Evolutionary conservation across 1,140 invertebrate species (phyloP), one percentile per base, ranked within the genome.

Genomic region (Asobara japonica): DNA sequence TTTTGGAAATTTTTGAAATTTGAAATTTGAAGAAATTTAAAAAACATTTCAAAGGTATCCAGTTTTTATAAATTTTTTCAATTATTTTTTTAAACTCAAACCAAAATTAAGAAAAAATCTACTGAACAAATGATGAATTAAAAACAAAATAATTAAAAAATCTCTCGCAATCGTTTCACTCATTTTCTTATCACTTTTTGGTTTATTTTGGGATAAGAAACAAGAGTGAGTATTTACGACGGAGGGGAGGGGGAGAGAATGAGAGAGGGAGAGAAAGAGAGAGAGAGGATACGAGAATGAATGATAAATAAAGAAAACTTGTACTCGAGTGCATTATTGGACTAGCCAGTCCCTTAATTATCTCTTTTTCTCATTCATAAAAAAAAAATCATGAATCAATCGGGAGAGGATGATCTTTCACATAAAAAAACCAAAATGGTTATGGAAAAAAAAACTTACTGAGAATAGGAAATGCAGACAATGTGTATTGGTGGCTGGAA

Each of bases 401-500:
- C 41, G 22, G 51, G 22, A 56, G 11, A 56, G 11, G 22, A 10
- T 18, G 22, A 20, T 51, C 22, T 51, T 51, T 25, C 22, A 36
- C 22, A 30, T 69, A 31, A 68, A 68, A 18, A 27, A 38, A 73
- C 72, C 41, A 71, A 60, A 76, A 62, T 31, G 16, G 70, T 29
- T 62, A 68, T 68, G 48, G 45, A 48, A 51, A 51, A 65, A 69
- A 61, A 38, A 70, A 65, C 69, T 22, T 7, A 71, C 82, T 73
- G 74, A 81, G 78, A 61, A 84, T n/a, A n/a, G n/a, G n/a, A n/a
- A 83, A 86, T 87, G 87, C 86, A 88, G 87, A 88, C 87, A 88
- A 88, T 88, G 87, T 88, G 87, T 88, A 86, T 87, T 88, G 87
- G 87, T 86, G 86, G 87, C 86, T 87, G 80, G 83, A n/a, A 86